Percentiles rank a stretch among this genome's conserved stretches.
These are phyloP conservation scores for Ormyrus nitidulus DNA, from an alignment of 2,888 invertebrate species.

Conservation along the genomic window DNA sequence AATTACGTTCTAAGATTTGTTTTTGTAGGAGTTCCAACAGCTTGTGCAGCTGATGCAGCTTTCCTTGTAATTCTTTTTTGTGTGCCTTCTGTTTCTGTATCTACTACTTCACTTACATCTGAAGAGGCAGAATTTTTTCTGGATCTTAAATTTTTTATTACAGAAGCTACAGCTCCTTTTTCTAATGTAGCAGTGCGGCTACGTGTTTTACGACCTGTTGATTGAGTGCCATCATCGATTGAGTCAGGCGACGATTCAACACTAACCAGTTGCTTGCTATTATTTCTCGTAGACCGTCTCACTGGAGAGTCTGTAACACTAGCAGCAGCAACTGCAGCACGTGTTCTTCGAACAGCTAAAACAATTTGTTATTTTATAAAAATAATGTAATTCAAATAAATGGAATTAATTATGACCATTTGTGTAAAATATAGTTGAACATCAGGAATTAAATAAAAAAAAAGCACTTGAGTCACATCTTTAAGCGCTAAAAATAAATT, in stretches of 20 bases:
- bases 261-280: slow-evolving; percentile 12
- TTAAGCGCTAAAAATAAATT: background rate
- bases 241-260: slow-evolving; percentile 54
- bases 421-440: background rate
- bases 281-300: slow-evolving; percentile 45
- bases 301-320: slow-evolving; percentile 50
- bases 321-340: slow-evolving; percentile 21
- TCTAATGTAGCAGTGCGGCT: slow-evolving; percentile 50
- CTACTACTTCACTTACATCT: slow-evolving; percentile 48
- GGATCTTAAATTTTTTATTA: slow-evolving; percentile 45
- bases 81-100: slow-evolving; percentile 29
- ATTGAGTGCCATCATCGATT: slow-evolving; percentile 24
- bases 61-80: slow-evolving; percentile 48
- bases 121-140: slow-evolving; percentile 55
- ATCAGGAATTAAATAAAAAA: background rate
- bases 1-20: slow-evolving; percentile 51
- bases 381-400: background rate
- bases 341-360: slow-evolving; percentile 45
- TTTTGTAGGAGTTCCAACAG: slow-evolving; percentile 47
- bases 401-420: background rate
- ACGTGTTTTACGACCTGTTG: slow-evolving; percentile 37
- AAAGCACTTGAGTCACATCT: background rate
- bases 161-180: slow-evolving; percentile 22
- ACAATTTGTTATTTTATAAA: background rate
- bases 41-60: slow-evolving; percentile 6